Evolutionary conservation across 2,888 invertebrate genomes (phyloP).

Genomic region (Macrophya annulata): DNA sequence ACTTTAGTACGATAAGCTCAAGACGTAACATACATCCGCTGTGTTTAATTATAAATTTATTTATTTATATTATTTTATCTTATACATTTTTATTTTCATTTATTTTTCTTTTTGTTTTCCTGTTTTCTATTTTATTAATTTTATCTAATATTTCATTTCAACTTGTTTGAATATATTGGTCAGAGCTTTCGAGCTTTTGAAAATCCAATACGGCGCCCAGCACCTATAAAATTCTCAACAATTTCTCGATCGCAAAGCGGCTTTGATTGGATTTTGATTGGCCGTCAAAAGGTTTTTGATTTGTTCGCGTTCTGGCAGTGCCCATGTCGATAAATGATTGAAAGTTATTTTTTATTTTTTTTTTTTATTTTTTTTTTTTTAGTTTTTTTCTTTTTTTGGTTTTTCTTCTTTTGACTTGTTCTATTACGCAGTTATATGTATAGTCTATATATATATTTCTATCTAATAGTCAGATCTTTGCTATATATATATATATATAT

Average conservation of each 20-base stretch:
- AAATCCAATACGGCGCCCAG: constrained; percentile 38
- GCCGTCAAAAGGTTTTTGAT: constrained; percentile 64
- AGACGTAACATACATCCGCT: constrained; percentile 61
- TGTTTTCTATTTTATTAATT: constrained; percentile 26
- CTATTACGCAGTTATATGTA: constrained; percentile 38
- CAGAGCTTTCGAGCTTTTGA: constrained; percentile 22
- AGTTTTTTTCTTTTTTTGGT: constrained; percentile 9
- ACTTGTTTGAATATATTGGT: constrained; percentile 47
- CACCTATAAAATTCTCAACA: background rate
- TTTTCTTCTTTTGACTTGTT: constrained; percentile 51
- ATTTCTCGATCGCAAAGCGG: constrained; percentile 59
- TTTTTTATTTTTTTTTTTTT: background rate
- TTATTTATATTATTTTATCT: constrained; percentile 44
- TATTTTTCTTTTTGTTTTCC: constrained; percentile 37
- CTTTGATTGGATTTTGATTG: constrained; percentile 67
- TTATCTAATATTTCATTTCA: constrained; percentile 18
- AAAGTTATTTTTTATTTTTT: background rate
- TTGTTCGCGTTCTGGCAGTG: constrained; percentile 74
- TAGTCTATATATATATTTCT: constrained; percentile 51
- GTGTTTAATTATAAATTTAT: constrained; percentile 56
- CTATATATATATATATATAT: constrained; percentile 2
- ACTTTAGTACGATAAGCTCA: constrained; percentile 69
- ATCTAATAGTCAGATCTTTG: constrained; percentile 18
- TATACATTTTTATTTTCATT: constrained; percentile 50
- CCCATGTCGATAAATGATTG: constrained; percentile 64